Conservation (phyloP, 2,888 invertebrate genomes). For the Drosophila demipolita region DNA sequence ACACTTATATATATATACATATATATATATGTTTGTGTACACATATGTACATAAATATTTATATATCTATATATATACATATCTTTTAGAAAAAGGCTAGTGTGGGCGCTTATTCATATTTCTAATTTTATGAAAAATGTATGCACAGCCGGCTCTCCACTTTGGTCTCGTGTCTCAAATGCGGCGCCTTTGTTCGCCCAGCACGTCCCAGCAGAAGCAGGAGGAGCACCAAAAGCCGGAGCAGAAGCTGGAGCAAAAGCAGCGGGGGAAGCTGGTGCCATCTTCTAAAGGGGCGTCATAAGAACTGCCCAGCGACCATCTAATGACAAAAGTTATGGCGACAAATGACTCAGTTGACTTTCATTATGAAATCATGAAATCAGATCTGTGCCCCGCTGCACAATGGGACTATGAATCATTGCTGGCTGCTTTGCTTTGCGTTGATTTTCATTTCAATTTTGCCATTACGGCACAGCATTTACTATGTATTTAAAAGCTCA, state of each 20-base stretch:
- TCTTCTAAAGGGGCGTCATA: slow-evolving; percentile 21
- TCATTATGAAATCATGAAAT: slow-evolving; percentile 64
- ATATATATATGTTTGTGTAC: background rate
- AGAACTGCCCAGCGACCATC: slow-evolving; percentile 36
- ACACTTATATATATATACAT: slow-evolving; percentile 5
- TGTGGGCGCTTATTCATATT: slow-evolving; percentile 49
- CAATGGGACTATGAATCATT: slow-evolving; percentile 74
- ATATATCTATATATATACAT: background rate
- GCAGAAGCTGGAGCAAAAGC: background rate
- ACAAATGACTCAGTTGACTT: slow-evolving; percentile 78
- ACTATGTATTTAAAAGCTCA: slow-evolving; percentile 29
- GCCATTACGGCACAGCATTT: slow-evolving; percentile 18
- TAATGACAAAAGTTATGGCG: slow-evolving; percentile 78
- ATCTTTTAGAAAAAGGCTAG: background rate
- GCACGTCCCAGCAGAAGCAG: slow-evolving; percentile 53
- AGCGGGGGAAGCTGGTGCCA: slow-evolving; percentile 1
- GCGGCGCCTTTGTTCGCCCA: slow-evolving; percentile 59
- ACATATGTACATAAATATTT: background rate
- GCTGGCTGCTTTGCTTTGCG: slow-evolving; percentile 27
- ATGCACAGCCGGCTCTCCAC: slow-evolving; percentile 46
- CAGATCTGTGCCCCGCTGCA: slow-evolving; percentile 43
- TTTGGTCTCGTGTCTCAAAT: slow-evolving; percentile 28
- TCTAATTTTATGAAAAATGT: slow-evolving; percentile 77
- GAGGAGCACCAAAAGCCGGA: background rate
- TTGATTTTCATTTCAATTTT: slow-evolving; percentile 53